phyloP scores from a whole-genome alignment of 2,797 vertebrate species.

The Channallabes apus region DNA sequence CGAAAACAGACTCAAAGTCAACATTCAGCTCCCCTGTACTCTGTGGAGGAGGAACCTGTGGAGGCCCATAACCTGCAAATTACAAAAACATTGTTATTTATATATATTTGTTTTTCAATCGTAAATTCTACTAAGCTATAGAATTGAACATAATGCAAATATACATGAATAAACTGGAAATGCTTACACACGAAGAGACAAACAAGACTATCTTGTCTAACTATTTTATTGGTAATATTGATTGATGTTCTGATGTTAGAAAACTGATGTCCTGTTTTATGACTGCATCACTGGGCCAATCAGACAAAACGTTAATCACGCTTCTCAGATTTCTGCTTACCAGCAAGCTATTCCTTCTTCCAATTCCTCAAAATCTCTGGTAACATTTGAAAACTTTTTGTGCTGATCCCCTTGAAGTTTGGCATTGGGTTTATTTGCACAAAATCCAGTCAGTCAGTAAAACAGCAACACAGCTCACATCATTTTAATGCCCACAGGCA shows the following conservation, averaged over 20 bases:
- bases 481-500: neutral
- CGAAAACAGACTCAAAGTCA: constrained; percentile 99
- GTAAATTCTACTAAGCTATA: neutral
- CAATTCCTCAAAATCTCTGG: neutral
- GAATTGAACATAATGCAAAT: neutral
- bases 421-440: neutral
- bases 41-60: constrained; percentile 83
- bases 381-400: neutral
- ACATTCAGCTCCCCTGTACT: constrained; percentile 90
- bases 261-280: neutral
- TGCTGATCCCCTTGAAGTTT: neutral
- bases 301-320: neutral
- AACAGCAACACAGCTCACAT: neutral
- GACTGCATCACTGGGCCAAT: neutral
- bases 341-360: neutral
- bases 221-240: neutral
- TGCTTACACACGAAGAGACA: neutral
- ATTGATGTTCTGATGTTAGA: no score
- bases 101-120: neutral
- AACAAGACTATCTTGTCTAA: no score
- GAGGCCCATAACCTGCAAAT: constrained; percentile 85
- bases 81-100: constrained; percentile 47
- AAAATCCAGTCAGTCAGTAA: neutral
- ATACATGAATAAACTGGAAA: neutral
- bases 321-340: neutral